A percentile compares a stretch with the other conserved stretches of the same genome.
Evolutionary conservation across 2,113 vertebrate species (phyloP).

Genomic region (Empidonax traillii): DNA sequence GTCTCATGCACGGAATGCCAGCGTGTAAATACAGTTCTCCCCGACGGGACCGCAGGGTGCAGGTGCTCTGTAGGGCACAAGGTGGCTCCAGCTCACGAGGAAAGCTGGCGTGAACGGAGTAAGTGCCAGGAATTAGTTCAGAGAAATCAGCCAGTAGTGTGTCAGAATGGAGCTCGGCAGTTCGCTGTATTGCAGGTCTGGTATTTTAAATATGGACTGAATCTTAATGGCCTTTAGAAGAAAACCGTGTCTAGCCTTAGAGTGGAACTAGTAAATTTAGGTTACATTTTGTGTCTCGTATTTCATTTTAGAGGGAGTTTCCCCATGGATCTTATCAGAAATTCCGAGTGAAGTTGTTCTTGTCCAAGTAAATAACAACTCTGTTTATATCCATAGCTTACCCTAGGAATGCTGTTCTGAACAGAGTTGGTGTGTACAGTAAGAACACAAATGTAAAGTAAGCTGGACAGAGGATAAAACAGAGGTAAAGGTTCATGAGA

Average conservation of each 20-base stretch:
- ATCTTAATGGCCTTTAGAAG: not conserved
- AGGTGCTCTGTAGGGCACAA: slow-evolving; percentile 66
- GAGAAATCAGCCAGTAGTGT: not conserved
- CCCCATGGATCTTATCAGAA: not conserved
- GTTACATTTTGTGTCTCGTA: accelerated
- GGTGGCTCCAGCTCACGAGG: slow-evolving; percentile 74
- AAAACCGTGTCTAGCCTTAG: not conserved
- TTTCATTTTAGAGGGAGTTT: not conserved
- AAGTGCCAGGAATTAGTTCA: not conserved
- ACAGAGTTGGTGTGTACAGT: not conserved
- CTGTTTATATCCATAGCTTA: not conserved
- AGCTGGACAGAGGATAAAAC: not conserved
- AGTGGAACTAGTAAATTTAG: not conserved
- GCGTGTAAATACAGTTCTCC: accelerated
- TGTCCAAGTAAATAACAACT: not conserved
- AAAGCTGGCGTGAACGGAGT: not conserved
- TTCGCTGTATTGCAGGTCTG: not conserved
- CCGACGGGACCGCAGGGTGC: not conserved
- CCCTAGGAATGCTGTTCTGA: no score
- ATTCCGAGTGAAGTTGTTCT: not conserved
- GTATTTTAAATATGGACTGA: not conserved
- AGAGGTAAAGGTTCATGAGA: not conserved
- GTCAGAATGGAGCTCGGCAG: not conserved
- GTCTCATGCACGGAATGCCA: not conserved
- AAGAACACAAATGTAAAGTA: not conserved